A percentile compares a stretch with the other conserved stretches of the same genome.
phyloP scores from a whole-genome alignment of 2,113 vertebrate species.

The Charina bottae region DNA sequence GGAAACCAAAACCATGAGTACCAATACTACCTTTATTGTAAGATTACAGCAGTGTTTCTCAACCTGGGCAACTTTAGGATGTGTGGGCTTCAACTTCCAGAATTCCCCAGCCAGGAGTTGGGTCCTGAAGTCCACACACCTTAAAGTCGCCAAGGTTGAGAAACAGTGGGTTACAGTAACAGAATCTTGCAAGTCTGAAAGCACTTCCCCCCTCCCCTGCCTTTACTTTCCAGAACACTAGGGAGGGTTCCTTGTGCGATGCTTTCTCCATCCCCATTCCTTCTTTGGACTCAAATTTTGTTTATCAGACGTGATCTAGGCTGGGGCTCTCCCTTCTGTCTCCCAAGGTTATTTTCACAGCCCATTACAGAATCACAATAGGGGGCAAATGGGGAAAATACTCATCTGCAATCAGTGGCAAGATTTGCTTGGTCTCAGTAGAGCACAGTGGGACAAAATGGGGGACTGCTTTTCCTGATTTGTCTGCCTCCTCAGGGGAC shows the following conservation, averaged over 20 bases:
- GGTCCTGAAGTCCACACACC: too few species aligned
- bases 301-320: background rate
- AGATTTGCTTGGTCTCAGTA: background rate
- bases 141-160: too few species aligned
- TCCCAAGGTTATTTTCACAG: background rate
- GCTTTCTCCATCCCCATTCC: background rate
- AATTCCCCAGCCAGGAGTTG: too few species aligned
- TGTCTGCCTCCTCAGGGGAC: background rate
- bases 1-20: background rate
- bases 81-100: too few species aligned
- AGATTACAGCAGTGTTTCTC: background rate
- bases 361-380: background rate
- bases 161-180: background rate
- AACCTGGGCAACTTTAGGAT: too few species aligned
- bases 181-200: background rate
- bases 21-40: background rate
- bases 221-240: background rate
- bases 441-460: background rate
- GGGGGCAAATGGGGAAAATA: too few species aligned
- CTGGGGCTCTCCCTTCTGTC: background rate
- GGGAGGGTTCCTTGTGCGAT: background rate
- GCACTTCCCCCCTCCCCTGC: background rate
- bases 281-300: background rate
- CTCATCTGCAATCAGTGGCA: background rate
- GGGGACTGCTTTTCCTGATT: background rate